Percentiles rank a stretch among this genome's conserved stretches.
Evolutionary conservation across 1,140 invertebrate genomes (phyloP).

Genomic region (Steinernema feltiae): DNA sequence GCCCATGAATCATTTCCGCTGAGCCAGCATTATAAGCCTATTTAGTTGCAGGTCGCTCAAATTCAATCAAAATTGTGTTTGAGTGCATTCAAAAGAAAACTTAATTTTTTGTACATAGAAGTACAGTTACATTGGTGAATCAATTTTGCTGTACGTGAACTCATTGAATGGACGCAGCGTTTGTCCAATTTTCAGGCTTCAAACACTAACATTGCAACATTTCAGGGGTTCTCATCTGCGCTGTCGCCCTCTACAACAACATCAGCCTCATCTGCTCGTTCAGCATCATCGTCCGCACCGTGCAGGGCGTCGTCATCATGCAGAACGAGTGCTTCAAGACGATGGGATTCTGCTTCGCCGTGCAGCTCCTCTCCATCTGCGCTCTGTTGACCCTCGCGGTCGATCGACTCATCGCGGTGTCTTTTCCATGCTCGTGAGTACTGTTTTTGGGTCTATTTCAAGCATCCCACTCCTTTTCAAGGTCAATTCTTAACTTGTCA

Average conservation of each 20-base stretch:
- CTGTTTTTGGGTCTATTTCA: not conserved
- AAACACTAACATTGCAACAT: not conserved
- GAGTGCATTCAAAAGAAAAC: too few relatives aligned
- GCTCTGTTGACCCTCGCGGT: not conserved
- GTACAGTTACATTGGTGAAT: too few relatives aligned
- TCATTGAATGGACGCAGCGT: too few relatives aligned
- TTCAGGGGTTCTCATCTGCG: not conserved
- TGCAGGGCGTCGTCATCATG: not conserved
- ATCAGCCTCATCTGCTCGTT: slow-evolving; percentile 2
- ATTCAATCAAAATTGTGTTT: too few relatives aligned
- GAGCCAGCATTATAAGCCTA: too few relatives aligned
- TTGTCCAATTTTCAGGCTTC: too few relatives aligned
- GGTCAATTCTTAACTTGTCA: too few relatives aligned
- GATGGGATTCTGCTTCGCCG: slow-evolving; percentile 3
- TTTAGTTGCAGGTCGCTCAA: too few relatives aligned
- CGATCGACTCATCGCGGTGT: not conserved
- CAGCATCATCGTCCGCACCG: not conserved
- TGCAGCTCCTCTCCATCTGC: not conserved
- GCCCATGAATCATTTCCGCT: too few relatives aligned
- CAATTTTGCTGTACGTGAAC: too few relatives aligned
- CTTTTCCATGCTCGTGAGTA: not conserved
- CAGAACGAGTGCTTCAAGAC: slow-evolving; percentile 5
- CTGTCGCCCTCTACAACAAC: slow-evolving; percentile 5
- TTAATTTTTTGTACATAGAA: too few relatives aligned
- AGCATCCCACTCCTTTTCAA: not conserved